Conservation (phyloP, 2,888 invertebrate species). For the Campoplex nolae region DNA sequence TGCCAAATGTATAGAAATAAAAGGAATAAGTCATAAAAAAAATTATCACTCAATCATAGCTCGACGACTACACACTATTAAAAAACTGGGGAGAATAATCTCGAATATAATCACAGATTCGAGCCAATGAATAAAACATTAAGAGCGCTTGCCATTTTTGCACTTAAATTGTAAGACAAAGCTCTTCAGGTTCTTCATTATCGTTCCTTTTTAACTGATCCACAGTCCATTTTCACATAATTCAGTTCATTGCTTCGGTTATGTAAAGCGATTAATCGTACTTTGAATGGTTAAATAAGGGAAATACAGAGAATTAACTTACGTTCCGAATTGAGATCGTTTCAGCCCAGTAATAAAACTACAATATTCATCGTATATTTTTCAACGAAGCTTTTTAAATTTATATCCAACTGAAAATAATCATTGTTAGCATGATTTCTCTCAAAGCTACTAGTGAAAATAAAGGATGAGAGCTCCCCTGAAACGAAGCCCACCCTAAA, state of each 20-base stretch:
- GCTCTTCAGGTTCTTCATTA: background rate
- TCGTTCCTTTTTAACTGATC: background rate
- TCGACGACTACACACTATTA: too few species aligned
- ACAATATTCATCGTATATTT: background rate
- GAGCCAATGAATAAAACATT: background rate
- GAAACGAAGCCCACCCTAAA: background rate
- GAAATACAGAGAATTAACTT: background rate
- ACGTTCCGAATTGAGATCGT: background rate
- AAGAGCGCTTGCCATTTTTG: background rate
- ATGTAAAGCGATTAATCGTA: background rate
- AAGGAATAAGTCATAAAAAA: background rate
- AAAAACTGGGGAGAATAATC: too few species aligned
- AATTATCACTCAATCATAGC: background rate
- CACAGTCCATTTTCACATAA: too few species aligned
- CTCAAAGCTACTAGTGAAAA: background rate
- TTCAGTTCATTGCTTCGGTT: background rate
- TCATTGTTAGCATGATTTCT: background rate
- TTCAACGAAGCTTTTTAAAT: background rate
- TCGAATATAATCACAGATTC: background rate
- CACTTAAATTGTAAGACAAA: background rate
- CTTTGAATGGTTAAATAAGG: background rate
- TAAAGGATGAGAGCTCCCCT: background rate
- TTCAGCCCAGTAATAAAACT: background rate
- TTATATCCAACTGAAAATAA: background rate
- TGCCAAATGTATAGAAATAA: background rate